A percentile compares a stretch with the other conserved stretches of the same genome.
Conservation (phyloP, 2,888 invertebrate species). For the Andrena chrysosceles region DNA sequence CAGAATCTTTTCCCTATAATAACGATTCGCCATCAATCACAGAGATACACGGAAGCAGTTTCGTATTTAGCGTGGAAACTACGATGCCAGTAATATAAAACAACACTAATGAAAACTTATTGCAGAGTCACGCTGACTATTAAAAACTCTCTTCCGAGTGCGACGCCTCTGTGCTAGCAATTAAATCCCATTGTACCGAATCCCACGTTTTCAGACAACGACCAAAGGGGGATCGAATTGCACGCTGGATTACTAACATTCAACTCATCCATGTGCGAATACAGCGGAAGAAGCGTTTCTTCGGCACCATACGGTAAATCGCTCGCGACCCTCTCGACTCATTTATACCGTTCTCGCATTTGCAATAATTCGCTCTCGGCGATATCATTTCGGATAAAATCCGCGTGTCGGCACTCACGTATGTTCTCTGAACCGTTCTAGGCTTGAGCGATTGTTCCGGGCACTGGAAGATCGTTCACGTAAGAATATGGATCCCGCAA, state of each 20-base stretch:
- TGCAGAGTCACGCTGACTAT: background rate
- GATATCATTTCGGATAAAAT: constrained; percentile 35
- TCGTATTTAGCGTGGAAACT: background rate
- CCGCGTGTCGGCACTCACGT: constrained; percentile 62
- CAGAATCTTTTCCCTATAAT: background rate
- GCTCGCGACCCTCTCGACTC: constrained; percentile 22
- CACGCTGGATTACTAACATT: constrained; percentile 16
- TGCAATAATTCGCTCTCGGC: constrained; percentile 27
- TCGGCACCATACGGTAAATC: background rate
- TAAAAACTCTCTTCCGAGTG: background rate
- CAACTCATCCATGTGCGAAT: constrained; percentile 3
- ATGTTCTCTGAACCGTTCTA: constrained; percentile 36
- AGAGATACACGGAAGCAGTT: constrained; percentile 5
- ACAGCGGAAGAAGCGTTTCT: background rate
- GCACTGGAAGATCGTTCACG: background rate
- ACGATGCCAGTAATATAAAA: constrained; percentile 1
- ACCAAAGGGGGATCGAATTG: background rate
- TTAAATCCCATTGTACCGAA: background rate
- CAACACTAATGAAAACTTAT: background rate
- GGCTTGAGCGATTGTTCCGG: constrained; percentile 19
- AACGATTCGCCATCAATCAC: constrained; percentile 21
- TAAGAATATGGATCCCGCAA: constrained; percentile 4
- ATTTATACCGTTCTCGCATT: constrained; percentile 33
- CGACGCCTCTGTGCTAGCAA: background rate
- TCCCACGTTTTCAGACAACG: background rate